These are phyloP conservation scores for Antitype chi DNA, from an alignment of 2,888 invertebrate species.

Conservation along the genomic window DNA sequence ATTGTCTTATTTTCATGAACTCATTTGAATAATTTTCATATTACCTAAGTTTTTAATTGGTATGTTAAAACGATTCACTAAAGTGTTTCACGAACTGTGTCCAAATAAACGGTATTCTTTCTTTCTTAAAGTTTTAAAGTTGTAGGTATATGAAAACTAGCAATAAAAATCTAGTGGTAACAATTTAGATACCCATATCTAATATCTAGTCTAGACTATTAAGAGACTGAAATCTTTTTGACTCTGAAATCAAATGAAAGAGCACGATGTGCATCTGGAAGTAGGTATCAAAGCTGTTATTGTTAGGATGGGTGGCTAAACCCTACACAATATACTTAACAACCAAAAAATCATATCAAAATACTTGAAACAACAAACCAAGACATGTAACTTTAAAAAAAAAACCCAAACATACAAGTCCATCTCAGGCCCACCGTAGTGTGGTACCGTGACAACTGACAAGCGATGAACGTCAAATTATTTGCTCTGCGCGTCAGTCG, in stretches of 20 bases:
- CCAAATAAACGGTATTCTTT: too few relatives aligned
- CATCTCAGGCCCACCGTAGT: conserved; percentile 34
- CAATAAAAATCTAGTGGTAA: background rate
- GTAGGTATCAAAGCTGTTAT: background rate
- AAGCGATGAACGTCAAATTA: conserved; percentile 68
- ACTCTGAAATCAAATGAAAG: background rate
- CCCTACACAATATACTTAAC: background rate
- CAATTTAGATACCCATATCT: background rate
- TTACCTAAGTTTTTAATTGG: too few relatives aligned
- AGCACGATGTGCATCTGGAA: background rate
- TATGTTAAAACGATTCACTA: background rate
- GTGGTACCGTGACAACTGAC: conserved; percentile 63
- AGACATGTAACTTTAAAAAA: background rate
- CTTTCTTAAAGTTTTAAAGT: too few relatives aligned
- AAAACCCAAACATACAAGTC: background rate
- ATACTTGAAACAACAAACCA: background rate
- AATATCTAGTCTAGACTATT: too few relatives aligned
- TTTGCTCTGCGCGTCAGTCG: conserved; percentile 67
- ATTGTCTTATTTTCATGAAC: background rate
- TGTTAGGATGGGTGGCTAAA: background rate
- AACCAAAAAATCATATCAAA: background rate
- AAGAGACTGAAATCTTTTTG: too few relatives aligned
- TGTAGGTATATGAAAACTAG: background rate
- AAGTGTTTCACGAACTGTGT: too few relatives aligned
- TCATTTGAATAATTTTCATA: background rate